Base-by-base conservation (phyloP, 2,888 invertebrate species). In the Eupithecia tripunctaria region DNA sequence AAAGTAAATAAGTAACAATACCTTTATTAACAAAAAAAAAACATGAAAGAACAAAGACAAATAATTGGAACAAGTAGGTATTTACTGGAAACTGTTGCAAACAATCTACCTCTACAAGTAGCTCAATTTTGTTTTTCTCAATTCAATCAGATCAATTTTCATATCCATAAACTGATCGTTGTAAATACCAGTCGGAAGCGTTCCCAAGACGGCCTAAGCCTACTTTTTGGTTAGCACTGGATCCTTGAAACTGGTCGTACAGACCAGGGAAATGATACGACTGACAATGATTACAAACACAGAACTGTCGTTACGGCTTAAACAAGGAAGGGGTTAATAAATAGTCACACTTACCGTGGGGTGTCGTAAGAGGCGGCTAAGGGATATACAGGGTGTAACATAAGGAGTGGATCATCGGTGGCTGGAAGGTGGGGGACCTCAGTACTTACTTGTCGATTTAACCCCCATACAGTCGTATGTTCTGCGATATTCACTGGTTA, bases 241-340 rank as follows among this genome's bases (percentile, higher is more conserved):
- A 43, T 36, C 43, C 67, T 66, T n/a, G 21, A 67, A 25, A 51
- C 38, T n/a, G 29, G n/a, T 32, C n/a, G 14, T 18, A 38, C 18
- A 25, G 29, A 32, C 69, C 73, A 76, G 77, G 74, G 67, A 70
- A 67, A 70, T 56, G n/a, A 66, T 59, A 73, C 29, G 69, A 73
- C 12, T 38, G 7, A 56, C 56, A 68, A 65, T 38, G 56, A 75
- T 76, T 74, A 71, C 67, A 56, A 72, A 62, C 56, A 25, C 25
- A 56, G 25, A 68, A 62, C 66, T 62, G n/a, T 68, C 73, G 70
- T 74, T 76, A 72, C 66, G 60, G 64, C 67, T 68, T 67, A 76
- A 74, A 71, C 62, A 47, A 73, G 79, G 79, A 79, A 75, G 74
- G 72, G 51, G 8, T 56, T 21, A 47, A n/a, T 12, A n/a, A 60